phyloP scores from a whole-genome alignment of 2,888 invertebrate genomes.

The Isoperla grammatica region DNA sequence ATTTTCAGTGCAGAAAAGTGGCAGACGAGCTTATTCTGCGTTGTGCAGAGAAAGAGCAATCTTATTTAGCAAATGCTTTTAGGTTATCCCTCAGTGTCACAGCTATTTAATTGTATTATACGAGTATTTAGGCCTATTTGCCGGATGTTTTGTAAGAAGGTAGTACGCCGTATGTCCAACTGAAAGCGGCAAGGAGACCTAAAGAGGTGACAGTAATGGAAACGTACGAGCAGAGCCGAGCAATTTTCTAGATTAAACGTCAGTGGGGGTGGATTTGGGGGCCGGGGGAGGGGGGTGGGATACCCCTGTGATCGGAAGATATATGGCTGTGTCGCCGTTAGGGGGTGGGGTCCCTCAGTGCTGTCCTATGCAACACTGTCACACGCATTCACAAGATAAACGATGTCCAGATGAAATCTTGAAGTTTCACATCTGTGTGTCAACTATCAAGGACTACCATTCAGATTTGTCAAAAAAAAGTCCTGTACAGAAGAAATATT shows the following conservation, averaged over 20 bases:
- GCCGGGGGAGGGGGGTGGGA: conserved; percentile 19
- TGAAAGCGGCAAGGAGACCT: conserved; percentile 24
- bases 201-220: conserved; percentile 54
- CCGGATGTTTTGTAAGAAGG: neutral
- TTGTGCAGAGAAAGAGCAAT: no score
- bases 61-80: no score
- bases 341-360: conserved; percentile 16
- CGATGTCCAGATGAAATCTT: conserved; percentile 28
- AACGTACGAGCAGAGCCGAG: conserved; percentile 54
- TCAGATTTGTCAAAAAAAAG: conserved; percentile 25
- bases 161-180: conserved; percentile 7
- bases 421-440: conserved; percentile 27
- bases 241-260: conserved; percentile 63
- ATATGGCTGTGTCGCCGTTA: conserved; percentile 19
- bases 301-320: conserved; percentile 25
- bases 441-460: conserved; percentile 22
- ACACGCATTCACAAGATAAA: conserved; percentile 19
- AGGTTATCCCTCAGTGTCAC: no score
- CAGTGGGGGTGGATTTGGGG: conserved; percentile 36
- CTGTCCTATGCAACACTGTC: neutral
- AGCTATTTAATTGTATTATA: no score
- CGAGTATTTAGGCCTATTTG: neutral
- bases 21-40: no score
- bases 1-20: no score
- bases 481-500: neutral